Percentiles rank a stretch among this genome's conserved stretches.
phyloP scores from a whole-genome alignment of 2,797 vertebrate genomes.

The Phoxinus dragarum region DNA sequence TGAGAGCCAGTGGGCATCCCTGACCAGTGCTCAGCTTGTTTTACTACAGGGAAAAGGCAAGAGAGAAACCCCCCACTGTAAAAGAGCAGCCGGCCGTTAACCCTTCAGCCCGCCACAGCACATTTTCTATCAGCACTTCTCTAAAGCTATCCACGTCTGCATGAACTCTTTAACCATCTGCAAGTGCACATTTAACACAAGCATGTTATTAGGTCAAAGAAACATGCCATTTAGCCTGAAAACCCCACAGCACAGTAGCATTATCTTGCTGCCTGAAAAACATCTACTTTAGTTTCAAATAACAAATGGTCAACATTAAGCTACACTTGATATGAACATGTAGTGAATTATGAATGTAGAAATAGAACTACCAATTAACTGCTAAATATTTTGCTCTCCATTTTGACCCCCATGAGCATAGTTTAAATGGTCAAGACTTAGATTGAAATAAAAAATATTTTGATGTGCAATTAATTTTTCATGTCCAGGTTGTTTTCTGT shows the following conservation, averaged over 20 bases:
- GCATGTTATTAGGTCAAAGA: constrained; percentile 24
- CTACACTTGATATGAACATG: background rate
- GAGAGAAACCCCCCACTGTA: constrained; percentile 49
- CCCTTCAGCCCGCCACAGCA: constrained; percentile 46
- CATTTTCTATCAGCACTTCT: constrained; percentile 56
- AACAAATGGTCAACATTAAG: background rate
- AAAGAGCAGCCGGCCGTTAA: constrained; percentile 54
- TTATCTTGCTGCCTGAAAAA: background rate
- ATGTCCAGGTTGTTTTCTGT: background rate
- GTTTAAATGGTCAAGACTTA: background rate
- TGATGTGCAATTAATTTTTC: background rate
- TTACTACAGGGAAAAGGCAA: constrained; percentile 47
- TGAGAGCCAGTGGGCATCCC: constrained; percentile 59
- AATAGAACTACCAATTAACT: background rate
- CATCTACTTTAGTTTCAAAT: background rate
- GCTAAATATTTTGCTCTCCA: background rate
- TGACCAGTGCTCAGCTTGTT: constrained; percentile 34
- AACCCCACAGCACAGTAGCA: background rate
- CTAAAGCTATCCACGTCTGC: constrained; percentile 36
- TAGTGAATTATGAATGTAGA: background rate
- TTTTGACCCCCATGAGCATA: background rate
- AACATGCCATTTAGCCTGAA: constrained; percentile 19
- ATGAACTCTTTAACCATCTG: constrained; percentile 46
- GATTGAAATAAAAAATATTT: background rate
- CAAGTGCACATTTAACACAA: constrained; percentile 32